Evolutionary conservation across 2,797 vertebrate genomes (phyloP).

Genomic region (Mergus octosetaceus): DNA sequence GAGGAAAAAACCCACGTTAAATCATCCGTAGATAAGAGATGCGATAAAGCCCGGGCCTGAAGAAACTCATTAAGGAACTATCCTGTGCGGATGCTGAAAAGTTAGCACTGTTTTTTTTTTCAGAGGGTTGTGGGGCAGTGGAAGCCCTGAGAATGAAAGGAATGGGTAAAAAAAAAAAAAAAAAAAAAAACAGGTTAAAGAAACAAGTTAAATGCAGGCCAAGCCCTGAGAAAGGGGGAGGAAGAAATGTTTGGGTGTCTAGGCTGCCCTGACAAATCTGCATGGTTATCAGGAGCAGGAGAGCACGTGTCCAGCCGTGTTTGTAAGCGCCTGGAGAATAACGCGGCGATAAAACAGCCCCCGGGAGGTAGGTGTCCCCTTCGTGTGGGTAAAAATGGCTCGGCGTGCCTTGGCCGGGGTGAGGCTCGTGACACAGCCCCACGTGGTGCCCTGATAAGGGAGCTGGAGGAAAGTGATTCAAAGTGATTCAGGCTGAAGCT

Average conservation of each 20-base stretch:
- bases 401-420: neutral
- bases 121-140: neutral
- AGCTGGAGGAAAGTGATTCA: neutral
- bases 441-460: neutral
- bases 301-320: rapidly evolving
- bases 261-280: neutral
- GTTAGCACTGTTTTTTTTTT: neutral
- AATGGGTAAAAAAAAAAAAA: neutral
- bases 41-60: neutral
- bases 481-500: neutral
- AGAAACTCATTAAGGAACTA: neutral
- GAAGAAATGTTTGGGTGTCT: neutral
- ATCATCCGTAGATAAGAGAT: neutral
- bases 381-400: neutral
- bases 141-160: neutral
- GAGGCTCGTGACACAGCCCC: neutral
- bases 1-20: neutral
- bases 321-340: neutral
- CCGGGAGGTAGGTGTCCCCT: neutral
- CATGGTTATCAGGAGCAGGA: neutral
- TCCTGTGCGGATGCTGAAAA: neutral
- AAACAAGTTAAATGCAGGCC: neutral
- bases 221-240: neutral
- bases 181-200: no score
- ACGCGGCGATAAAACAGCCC: neutral